phyloP scores from a whole-genome alignment of 2,888 invertebrate species.

The Julus scandinavius region DNA sequence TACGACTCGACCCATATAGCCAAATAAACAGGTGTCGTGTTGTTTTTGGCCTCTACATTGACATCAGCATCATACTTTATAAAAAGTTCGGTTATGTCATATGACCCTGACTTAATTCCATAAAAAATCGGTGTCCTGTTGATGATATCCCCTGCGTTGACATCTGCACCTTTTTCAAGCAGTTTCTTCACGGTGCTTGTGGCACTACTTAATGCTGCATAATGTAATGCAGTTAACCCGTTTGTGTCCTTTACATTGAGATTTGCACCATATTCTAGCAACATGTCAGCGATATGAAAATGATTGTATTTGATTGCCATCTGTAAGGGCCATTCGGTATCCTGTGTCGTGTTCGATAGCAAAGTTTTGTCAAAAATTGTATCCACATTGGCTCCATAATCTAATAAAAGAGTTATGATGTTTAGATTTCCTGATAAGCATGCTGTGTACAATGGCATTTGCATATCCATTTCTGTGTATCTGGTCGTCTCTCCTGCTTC shows the following conservation, averaged over 20 bases:
- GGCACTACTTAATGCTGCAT: neutral
- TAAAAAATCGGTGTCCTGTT: neutral
- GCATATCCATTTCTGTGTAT: too few relatives aligned
- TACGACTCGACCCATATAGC: too few relatives aligned
- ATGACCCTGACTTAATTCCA: neutral
- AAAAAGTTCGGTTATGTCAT: neutral
- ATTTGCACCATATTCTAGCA: neutral
- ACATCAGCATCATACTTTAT: neutral
- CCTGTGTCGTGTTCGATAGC: too few relatives aligned
- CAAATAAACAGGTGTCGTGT: neutral
- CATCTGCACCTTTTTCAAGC: neutral
- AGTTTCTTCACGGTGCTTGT: neutral
- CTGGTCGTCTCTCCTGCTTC: slow-evolving; percentile 65
- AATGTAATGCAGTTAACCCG: neutral
- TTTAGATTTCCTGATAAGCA: too few relatives aligned
- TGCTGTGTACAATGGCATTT: too few relatives aligned
- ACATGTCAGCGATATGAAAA: neutral
- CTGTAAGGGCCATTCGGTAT: too few relatives aligned
- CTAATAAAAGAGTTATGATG: too few relatives aligned
- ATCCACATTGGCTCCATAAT: too few relatives aligned
- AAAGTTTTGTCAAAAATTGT: too few relatives aligned
- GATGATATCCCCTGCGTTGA: neutral
- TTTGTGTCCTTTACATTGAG: neutral
- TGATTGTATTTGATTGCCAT: neutral
- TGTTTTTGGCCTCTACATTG: neutral